phyloP scores from a whole-genome alignment of 1,140 invertebrate species.

The Globodera rostochiensis region DNA sequence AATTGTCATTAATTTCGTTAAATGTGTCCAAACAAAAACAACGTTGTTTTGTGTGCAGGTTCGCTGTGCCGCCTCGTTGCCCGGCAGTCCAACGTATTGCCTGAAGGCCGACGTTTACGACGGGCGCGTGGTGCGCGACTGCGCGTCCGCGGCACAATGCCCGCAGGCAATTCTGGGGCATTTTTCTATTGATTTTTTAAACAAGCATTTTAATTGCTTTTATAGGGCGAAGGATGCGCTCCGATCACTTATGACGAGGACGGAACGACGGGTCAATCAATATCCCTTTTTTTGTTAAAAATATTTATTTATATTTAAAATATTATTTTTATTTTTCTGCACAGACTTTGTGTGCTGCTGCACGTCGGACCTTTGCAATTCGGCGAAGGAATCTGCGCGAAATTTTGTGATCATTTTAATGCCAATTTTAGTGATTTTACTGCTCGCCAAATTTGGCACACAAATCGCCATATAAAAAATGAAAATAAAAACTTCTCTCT shows the following conservation, averaged over 20 bases:
- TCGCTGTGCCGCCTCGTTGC: conserved; percentile 16
- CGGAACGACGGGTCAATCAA: conserved; percentile 29
- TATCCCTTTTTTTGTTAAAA: no score
- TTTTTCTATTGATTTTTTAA: no score
- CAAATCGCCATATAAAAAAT: neutral
- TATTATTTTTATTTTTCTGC: neutral
- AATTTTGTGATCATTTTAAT: neutral
- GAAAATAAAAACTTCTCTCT: neutral
- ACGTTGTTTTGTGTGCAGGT: conserved; percentile 2
- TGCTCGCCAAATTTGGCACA: neutral
- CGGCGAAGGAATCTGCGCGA: neutral
- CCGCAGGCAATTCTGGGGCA: conserved; percentile 30
- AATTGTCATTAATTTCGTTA: no score
- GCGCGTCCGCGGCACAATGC: conserved; percentile 35
- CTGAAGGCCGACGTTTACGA: conserved; percentile 42
- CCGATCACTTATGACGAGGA: conserved; percentile 41
- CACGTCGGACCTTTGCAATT: conserved; percentile 28
- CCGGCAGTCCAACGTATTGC: conserved; percentile 29
- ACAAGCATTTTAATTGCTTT: neutral
- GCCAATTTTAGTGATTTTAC: neutral
- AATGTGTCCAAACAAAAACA: no score
- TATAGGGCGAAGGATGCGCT: conserved; percentile 37
- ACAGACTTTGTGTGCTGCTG: conserved; percentile 39
- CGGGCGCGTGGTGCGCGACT: conserved; percentile 36
- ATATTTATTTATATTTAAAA: conserved; percentile 3